Base-by-base conservation (phyloP, 2,888 invertebrate genomes). In the Pachliopta kotzebuea region DNA sequence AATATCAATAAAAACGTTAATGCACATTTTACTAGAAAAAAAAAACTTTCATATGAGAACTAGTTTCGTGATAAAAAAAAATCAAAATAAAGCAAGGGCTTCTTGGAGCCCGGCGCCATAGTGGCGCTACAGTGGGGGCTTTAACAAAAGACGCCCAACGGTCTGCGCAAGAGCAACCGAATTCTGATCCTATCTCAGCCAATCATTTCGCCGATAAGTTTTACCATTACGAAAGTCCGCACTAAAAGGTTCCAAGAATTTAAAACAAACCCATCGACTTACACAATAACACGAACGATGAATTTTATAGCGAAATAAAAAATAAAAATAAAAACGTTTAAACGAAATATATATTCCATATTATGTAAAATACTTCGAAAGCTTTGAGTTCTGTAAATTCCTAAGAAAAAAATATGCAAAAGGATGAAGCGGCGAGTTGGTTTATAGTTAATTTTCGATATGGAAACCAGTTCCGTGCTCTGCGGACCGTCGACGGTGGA, bases 361-460 rank as follows among this genome's bases (percentile, higher is more conserved):
- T 56, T 45, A 59, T 50, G 58, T 59, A 59, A 63, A 54, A 63
- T 63, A 63, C 31, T 58, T 53, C 71, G 70, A 67, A 62, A 72
- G 70, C 73, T 74, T 76, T 76, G 75, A 72, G 72, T 68, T 56
- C 42, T 42, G 67, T 66, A 65, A 74, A 76, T 76, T 76, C 75
- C 75, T 73, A 77, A 77, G 76, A 63, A 80, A 83, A n/a, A n/a
- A 83, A 85, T 81, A 84, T 84, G 80, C 78, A 80, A 78, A 77
- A 76, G 81, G 79, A 77, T 79, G 77, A 79, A 80, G 69, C 68
- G 69, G 77, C 77, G 77, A 77, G 79, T 76, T 80, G 82, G 85
- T 86, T 88, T 85, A 88, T 86, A 78, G 85, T 85, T 84, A 84
- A 85, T 83, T 85, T 74, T 86, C 78, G 81, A 84, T 85, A 81